Evolutionary conservation across 1,140 invertebrate genomes (phyloP).

Genomic region (Drosophila mojavensis): DNA sequence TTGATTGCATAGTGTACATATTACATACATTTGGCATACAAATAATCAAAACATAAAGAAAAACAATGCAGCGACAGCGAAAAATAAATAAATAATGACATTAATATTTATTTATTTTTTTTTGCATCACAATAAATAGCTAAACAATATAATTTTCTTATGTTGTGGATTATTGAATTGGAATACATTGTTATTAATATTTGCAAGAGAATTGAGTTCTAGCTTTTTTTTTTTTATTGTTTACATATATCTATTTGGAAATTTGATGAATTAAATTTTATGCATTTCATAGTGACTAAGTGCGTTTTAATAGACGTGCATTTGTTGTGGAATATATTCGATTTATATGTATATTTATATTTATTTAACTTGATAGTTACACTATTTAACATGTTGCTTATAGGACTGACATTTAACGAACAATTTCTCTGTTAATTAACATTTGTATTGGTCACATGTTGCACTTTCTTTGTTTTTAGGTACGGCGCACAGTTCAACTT

Average conservation of each 20-base stretch:
- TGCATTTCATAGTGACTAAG: slow-evolving; percentile 1
- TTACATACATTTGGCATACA: neutral
- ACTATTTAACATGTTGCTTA: slow-evolving; percentile 11
- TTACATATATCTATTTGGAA: neutral
- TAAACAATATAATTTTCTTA: neutral
- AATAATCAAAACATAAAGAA: too few species aligned
- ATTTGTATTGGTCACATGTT: slow-evolving; percentile 73
- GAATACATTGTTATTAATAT: slow-evolving; percentile 8
- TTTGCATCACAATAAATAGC: neutral
- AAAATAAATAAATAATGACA: neutral
- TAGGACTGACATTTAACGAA: slow-evolving; percentile 4
- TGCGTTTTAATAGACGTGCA: slow-evolving; percentile 25
- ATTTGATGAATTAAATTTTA: neutral
- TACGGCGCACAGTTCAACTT: slow-evolving; percentile 68
- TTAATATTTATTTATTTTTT: neutral
- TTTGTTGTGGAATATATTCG: slow-evolving; percentile 4
- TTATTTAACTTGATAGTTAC: neutral
- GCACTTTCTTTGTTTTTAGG: slow-evolving; percentile 59
- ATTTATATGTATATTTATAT: neutral
- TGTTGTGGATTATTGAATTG: neutral
- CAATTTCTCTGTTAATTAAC: slow-evolving; percentile 30
- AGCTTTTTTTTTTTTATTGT: neutral
- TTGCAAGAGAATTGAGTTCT: neutral
- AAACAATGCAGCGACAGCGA: neutral
- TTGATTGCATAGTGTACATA: neutral